Percentiles rank a stretch among this genome's conserved stretches.
Conservation (phyloP, 2,797 vertebrate species). For the Nothura maculosa region DNA sequence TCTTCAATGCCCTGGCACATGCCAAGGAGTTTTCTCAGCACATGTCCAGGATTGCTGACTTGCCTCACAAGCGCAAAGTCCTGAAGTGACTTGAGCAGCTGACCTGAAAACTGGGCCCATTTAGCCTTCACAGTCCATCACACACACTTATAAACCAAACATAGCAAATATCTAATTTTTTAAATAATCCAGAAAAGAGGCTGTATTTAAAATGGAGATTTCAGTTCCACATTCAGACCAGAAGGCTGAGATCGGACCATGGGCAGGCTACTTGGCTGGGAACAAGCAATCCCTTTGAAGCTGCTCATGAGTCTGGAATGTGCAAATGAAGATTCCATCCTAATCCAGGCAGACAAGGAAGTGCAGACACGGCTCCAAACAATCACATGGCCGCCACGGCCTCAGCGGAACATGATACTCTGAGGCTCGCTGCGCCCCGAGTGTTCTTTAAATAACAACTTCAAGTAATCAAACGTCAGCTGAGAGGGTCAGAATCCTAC, state of each 20-base stretch:
- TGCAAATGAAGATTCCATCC: conserved; percentile 40
- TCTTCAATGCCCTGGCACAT: neutral
- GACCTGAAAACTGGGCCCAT: neutral
- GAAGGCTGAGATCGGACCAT: neutral
- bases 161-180: neutral
- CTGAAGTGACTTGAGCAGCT: neutral
- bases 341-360: conserved; percentile 66
- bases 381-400: conserved; percentile 40
- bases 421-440: neutral
- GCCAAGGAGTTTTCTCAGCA: neutral
- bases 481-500: neutral
- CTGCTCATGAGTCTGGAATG: conserved; percentile 67
- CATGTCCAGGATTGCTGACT: neutral
- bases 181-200: neutral
- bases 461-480: neutral
- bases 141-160: neutral
- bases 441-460: conserved; percentile 27
- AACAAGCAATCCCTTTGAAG: conserved; percentile 47
- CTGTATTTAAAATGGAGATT: neutral
- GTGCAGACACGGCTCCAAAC: conserved; percentile 23
- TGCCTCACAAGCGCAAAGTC: neutral
- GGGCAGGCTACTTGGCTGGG: neutral
- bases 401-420: conserved; percentile 22
- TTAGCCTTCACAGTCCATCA: neutral
- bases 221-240: neutral